A percentile compares a stretch with the other conserved stretches of the same genome.
Evolutionary conservation across 2,888 invertebrate genomes (phyloP).

Genomic region (Carabus problematicus): DNA sequence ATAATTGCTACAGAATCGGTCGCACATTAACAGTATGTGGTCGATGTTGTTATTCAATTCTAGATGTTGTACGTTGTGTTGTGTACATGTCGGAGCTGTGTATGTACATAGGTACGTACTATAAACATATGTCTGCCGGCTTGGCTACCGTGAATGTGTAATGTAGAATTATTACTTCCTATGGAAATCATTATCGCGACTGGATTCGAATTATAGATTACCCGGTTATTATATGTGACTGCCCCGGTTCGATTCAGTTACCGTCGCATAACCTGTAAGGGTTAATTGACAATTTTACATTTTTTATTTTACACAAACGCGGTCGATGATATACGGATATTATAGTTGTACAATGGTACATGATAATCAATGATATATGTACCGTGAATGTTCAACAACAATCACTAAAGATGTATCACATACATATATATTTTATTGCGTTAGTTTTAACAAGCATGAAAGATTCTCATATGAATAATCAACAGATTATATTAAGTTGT

Average conservation of each 20-base stretch:
- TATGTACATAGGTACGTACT: slow-evolving; percentile 1
- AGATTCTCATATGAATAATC: no score
- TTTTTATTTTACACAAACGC: not conserved
- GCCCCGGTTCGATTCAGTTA: not conserved
- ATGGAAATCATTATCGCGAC: slow-evolving; percentile 30
- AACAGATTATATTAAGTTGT: no score
- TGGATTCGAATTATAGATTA: slow-evolving; percentile 36
- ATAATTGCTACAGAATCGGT: slow-evolving; percentile 23
- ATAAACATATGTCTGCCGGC: slow-evolving; percentile 1
- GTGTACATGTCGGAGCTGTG: not conserved
- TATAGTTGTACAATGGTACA: no score
- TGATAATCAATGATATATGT: no score
- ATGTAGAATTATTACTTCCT: slow-evolving; percentile 37
- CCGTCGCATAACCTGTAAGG: slow-evolving; percentile 19
- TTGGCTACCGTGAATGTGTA: slow-evolving; percentile 25
- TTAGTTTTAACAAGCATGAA: no score
- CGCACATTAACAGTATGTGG: slow-evolving; percentile 6
- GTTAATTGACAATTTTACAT: slow-evolving; percentile 11
- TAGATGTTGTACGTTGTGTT: not conserved
- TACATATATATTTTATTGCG: no score
- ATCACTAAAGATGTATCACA: no score
- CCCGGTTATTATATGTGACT: slow-evolving; percentile 30
- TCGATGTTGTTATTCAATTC: slow-evolving; percentile 13
- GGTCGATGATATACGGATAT: no score
- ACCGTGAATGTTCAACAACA: no score